Percentiles rank a stretch among this genome's conserved stretches.
phyloP scores from a whole-genome alignment of 1,140 invertebrate genomes.

The Penaeus japonicus region DNA sequence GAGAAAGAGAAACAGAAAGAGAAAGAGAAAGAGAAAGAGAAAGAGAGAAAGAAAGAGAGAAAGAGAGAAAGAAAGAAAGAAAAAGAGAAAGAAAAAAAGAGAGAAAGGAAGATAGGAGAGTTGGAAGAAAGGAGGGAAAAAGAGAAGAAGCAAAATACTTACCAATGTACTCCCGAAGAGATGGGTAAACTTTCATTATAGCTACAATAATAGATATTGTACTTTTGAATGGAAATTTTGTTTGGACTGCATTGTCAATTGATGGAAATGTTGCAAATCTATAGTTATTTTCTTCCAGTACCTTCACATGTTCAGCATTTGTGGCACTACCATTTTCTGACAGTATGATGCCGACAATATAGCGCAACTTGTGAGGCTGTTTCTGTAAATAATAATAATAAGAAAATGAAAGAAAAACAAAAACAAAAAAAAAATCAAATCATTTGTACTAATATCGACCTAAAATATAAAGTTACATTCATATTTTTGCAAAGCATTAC shows the following conservation, averaged over 20 bases:
- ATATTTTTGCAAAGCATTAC: neutral
- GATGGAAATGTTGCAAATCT: constrained; percentile 64
- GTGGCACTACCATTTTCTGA: constrained; percentile 61
- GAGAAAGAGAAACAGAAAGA: no score
- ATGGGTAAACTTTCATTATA: constrained; percentile 65
- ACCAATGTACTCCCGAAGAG: constrained; percentile 63
- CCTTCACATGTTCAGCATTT: constrained; percentile 54
- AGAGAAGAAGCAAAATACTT: no score
- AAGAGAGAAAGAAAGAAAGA: no score
- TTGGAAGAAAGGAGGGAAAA: neutral
- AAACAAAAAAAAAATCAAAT: neutral
- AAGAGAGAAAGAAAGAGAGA: no score
- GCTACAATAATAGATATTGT: constrained; percentile 66
- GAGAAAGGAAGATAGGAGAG: neutral
- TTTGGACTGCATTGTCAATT: constrained; percentile 64
- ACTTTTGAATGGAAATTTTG: constrained; percentile 65
- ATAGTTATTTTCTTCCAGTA: constrained; percentile 62
- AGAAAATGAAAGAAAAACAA: neutral
- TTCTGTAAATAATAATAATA: constrained; percentile 60
- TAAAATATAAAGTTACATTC: neutral
- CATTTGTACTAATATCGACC: neutral
- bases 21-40: no score
- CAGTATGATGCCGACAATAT: constrained; percentile 64
- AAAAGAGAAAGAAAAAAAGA: neutral
- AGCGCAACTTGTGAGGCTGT: constrained; percentile 61